phyloP scores from a whole-genome alignment of 2,113 vertebrate species.

The Apodemus speciosus region DNA sequence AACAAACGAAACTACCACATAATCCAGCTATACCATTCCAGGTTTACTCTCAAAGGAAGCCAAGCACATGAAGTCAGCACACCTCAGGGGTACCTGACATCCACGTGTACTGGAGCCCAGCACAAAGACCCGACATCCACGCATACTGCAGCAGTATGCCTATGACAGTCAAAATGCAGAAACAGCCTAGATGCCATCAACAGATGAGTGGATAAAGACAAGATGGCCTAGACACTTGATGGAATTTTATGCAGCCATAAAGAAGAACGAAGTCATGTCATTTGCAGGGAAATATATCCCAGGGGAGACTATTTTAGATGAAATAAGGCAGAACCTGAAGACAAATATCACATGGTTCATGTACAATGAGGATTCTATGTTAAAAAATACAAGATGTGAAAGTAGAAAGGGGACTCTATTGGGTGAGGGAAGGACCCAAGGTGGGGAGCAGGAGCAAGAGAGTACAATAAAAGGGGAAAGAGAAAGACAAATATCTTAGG shows the following conservation, averaged over 20 bases:
- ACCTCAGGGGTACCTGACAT: background rate
- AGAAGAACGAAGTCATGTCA: background rate
- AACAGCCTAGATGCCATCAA: background rate
- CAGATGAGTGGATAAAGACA: background rate
- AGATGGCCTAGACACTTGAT: background rate
- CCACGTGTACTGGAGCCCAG: background rate
- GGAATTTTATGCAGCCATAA: background rate
- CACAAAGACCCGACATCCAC: background rate
- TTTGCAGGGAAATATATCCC: background rate
- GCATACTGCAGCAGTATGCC: background rate
- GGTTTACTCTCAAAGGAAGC: background rate
- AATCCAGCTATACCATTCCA: background rate
- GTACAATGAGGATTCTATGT: background rate
- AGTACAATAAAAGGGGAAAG: background rate
- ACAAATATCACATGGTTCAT: background rate
- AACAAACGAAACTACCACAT: background rate
- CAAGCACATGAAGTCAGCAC: background rate
- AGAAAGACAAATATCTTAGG: background rate
- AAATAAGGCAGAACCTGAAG: background rate
- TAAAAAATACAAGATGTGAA: background rate
- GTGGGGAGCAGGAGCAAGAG: background rate
- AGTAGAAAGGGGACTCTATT: background rate
- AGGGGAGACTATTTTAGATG: background rate
- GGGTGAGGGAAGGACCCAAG: background rate
- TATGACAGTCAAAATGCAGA: background rate